phyloP scores from a whole-genome alignment of 2,113 vertebrate genomes.

The Misgurnus mizolepis region DNA sequence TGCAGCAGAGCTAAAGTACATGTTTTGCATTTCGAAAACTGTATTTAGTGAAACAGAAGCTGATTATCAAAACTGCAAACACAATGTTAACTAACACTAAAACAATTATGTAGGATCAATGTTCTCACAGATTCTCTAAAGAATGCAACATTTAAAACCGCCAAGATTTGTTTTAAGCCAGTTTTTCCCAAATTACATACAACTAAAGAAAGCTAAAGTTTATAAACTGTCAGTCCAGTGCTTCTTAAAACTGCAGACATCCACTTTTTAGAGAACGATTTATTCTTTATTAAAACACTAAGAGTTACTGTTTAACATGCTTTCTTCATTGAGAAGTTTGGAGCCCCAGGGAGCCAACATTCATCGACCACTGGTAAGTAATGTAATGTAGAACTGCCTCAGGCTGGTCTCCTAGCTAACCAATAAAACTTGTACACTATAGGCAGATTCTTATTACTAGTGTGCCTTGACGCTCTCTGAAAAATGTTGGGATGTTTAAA shows the following conservation, averaged over 20 bases:
- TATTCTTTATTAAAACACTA: conserved; percentile 2
- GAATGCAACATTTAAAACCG: not conserved
- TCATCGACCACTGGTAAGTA: conserved; percentile 53
- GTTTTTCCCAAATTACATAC: not conserved
- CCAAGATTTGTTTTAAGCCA: not conserved
- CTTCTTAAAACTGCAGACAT: too few relatives aligned
- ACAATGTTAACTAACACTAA: not conserved
- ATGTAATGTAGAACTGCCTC: conserved; percentile 28
- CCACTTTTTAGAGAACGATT: not conserved
- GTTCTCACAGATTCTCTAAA: not conserved
- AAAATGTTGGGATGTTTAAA: too few relatives aligned
- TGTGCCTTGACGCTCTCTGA: too few relatives aligned
- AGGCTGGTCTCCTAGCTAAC: conserved; percentile 31
- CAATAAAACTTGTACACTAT: conserved; percentile 22
- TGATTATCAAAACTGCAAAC: not conserved
- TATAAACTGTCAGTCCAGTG: too few relatives aligned
- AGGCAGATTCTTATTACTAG: not conserved
- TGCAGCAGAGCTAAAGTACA: not conserved
- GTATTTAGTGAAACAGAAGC: not conserved
- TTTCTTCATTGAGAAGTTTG: conserved; percentile 55
- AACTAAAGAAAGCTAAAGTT: not conserved
- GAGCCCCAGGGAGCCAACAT: conserved; percentile 45
- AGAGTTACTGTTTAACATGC: conserved; percentile 51
- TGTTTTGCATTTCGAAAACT: too few relatives aligned
- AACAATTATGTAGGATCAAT: not conserved